A percentile compares a stretch with the other conserved stretches of the same genome.
Conservation (phyloP, 2,797 vertebrate genomes). For the Hipposideros larvatus region DNA sequence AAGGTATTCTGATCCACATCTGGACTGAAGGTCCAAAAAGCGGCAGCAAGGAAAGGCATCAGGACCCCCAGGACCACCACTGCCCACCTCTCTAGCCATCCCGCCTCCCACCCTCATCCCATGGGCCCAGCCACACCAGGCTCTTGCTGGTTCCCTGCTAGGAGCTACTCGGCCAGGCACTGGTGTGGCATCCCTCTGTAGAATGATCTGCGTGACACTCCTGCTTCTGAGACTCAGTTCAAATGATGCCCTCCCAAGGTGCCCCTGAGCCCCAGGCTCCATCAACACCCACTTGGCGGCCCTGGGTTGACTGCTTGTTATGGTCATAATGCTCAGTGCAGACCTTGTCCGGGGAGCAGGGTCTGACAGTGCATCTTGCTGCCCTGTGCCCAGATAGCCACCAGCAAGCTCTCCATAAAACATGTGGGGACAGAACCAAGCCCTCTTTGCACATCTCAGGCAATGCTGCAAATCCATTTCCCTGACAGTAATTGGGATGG, state of each 20-base stretch:
- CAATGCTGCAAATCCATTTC: slow-evolving; percentile 79
- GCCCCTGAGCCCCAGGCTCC: neutral
- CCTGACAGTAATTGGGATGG: slow-evolving; percentile 81
- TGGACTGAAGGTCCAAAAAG: neutral
- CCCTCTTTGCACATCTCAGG: slow-evolving; percentile 46
- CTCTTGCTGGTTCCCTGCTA: neutral
- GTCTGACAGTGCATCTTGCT: too few relatives aligned
- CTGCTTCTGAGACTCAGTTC: neutral
- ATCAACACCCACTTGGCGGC: neutral
- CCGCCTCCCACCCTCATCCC: neutral
- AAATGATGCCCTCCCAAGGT: too few relatives aligned
- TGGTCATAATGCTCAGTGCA: accelerated
- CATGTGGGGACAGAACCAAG: slow-evolving; percentile 24
- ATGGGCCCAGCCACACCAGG: neutral
- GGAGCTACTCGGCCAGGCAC: neutral
- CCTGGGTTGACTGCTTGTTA: neutral
- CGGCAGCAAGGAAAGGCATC: neutral
- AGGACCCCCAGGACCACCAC: neutral
- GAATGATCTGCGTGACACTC: neutral
- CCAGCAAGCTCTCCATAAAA: slow-evolving; percentile 45
- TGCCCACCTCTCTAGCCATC: neutral
- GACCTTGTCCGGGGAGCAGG: neutral
- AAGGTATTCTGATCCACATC: neutral
- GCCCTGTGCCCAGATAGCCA: slow-evolving; percentile 64
- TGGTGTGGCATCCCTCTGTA: neutral